Base-by-base conservation (phyloP, 2,888 invertebrate species). In the Acrocera orbiculus region DNA sequence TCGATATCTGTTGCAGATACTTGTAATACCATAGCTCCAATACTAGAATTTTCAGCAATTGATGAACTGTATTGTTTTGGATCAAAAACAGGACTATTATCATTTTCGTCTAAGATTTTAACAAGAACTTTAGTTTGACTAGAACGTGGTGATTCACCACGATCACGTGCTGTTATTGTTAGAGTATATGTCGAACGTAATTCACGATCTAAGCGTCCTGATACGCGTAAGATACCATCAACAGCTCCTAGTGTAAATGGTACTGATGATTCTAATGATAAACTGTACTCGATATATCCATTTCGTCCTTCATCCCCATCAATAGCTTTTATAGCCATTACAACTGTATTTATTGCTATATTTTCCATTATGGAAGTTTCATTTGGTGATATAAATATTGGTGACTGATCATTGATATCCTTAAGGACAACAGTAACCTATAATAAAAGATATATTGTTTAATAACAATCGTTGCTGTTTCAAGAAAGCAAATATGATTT, bases 321-420 rank as follows among this genome's bases (percentile, higher is more conserved):
- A 16, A 82, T 58, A 2, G 89, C 89, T 61, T 87, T 87, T 39
- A 90, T 72, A 8, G 81, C 82, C 73, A 85, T 80, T 16, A 90
- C 76, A 25, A 89, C 79, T 3, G 86, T 83, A 53, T 87, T 87
- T 26, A 76, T 57, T 9, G 85, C 76, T 39, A 82, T 77, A 58
- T 89, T 89, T 64, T 90, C 90, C 39, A 75, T 67, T 11, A 90
- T 73, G 23, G 76, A 63, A 20, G 86, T 82, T 50, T 74, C 71
- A 51, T 81, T 80, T 15, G 78, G 69, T 4, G 83, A 77, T 42
- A 79, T 69, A 59, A 92, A 87, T 51, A 76, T 75, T 4, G 92
- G 92, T 23, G 80, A 73, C 69, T 85, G 79, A 56, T 93, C 92
- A 62, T 93, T 92, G 41, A 87, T 80, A 59, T 93, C 92, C 53